These are phyloP conservation scores for Lasioglossum morio DNA, from an alignment of 2,888 invertebrate species.

Conservation along the genomic window DNA sequence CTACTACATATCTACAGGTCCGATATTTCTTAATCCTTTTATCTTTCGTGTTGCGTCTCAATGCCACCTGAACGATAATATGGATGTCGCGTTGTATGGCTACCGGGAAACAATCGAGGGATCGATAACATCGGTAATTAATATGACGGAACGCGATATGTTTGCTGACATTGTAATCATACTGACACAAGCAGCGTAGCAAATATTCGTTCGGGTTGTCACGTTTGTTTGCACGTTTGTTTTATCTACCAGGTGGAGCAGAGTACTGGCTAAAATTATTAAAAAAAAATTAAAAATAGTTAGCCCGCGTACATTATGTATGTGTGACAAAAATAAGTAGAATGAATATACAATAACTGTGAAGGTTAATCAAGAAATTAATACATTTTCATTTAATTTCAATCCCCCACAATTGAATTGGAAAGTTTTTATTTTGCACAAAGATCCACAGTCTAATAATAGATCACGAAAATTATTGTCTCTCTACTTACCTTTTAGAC, in stretches of 20 bases:
- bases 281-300: background rate
- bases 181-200: background rate
- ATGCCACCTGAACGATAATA: background rate
- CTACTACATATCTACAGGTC: background rate
- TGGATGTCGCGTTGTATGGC: background rate
- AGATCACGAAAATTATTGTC: background rate
- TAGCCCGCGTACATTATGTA: background rate
- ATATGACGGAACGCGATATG: slow-evolving; percentile 21
- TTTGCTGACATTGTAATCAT: slow-evolving; percentile 25
- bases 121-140: slow-evolving; percentile 35
- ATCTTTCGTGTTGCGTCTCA: background rate
- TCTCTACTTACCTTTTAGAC: too few species aligned
- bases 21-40: background rate
- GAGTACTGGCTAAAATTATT: background rate
- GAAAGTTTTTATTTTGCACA: background rate
- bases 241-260: background rate
- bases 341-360: background rate
- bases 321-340: background rate
- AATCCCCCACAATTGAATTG: too few species aligned
- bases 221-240: background rate
- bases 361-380: too few species aligned
- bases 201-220: background rate
- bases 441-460: background rate
- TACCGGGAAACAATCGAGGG: slow-evolving; percentile 23
- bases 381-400: too few species aligned